Conservation (phyloP, 2,888 invertebrate species). For the Erebia palarica region DNA sequence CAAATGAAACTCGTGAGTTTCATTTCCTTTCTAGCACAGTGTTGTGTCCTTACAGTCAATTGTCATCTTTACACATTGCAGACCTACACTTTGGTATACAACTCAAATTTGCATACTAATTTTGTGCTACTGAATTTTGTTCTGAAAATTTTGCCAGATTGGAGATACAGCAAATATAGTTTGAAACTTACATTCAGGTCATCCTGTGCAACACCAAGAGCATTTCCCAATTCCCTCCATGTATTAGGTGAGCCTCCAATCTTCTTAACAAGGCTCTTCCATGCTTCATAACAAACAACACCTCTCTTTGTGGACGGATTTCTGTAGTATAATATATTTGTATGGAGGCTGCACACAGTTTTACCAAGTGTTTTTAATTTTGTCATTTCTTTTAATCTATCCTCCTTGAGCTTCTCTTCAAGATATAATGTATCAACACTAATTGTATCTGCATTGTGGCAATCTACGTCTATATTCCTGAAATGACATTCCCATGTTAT, state of each 20-base stretch:
- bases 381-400: constrained; percentile 63
- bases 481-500: constrained; percentile 40
- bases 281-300: constrained; percentile 65
- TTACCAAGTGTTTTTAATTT: constrained; percentile 63
- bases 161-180: background rate
- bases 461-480: constrained; percentile 61
- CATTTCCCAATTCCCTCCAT: constrained; percentile 70
- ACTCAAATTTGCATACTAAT: too few relatives aligned
- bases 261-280: constrained; percentile 66
- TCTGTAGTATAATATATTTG: constrained; percentile 69
- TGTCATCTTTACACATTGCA: too few relatives aligned
- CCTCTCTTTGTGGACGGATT: constrained; percentile 67
- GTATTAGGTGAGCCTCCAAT: constrained; percentile 69
- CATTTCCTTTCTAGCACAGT: too few relatives aligned
- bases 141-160: too few relatives aligned
- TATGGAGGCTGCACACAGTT: constrained; percentile 68
- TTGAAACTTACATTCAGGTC: constrained; percentile 69
- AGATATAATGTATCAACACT: constrained; percentile 69
- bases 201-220: constrained; percentile 61
- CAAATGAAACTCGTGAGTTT: too few relatives aligned
- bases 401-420: constrained; percentile 61
- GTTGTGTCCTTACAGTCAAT: too few relatives aligned
- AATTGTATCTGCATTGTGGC: constrained; percentile 62
- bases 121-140: too few relatives aligned
- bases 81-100: too few relatives aligned